These are phyloP conservation scores for Lethenteron camtschaticum DNA, from an alignment of 2,113 vertebrate genomes.

Conservation along the genomic window DNA sequence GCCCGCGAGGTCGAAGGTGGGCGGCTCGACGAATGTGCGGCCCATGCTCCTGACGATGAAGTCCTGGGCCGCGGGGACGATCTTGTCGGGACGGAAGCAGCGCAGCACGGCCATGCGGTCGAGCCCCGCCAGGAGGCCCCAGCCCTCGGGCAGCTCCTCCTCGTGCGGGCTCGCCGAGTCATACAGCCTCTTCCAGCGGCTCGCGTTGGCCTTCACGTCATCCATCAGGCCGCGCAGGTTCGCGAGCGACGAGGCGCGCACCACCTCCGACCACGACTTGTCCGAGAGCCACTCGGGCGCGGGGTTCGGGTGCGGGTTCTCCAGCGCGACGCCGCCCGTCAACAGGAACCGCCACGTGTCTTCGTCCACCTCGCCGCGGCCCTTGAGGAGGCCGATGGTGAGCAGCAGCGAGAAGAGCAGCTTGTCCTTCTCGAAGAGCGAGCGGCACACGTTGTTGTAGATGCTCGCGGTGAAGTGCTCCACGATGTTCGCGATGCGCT, in stretches of 20 bases:
- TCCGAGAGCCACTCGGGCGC: constrained; percentile 53
- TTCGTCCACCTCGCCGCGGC: constrained; percentile 30
- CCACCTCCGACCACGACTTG: constrained; percentile 58
- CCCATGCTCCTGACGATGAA: constrained; percentile 56
- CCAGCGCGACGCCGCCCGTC: constrained; percentile 56
- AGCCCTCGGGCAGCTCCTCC: constrained; percentile 33
- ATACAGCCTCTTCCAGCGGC: constrained; percentile 45
- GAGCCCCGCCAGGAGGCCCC: constrained; percentile 27
- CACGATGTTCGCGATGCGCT: constrained; percentile 37
- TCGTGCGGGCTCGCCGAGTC: constrained; percentile 45
- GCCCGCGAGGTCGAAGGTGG: constrained; percentile 54
- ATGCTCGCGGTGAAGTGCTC: constrained; percentile 50
- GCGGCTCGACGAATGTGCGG: constrained; percentile 40
- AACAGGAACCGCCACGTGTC: constrained; percentile 53
- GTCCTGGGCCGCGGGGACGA: constrained; percentile 39
- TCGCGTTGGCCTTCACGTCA: constrained; percentile 23
- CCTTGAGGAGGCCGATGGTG: constrained; percentile 54
- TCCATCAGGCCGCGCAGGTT: constrained; percentile 30
- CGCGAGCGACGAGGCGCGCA: constrained; percentile 38
- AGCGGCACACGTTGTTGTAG: constrained; percentile 64
- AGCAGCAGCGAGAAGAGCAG: constrained; percentile 64
- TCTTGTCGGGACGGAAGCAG: constrained; percentile 64
- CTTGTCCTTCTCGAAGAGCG: constrained; percentile 79
- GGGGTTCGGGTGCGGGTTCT: constrained; percentile 57
- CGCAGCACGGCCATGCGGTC: constrained; percentile 45